phyloP scores from a whole-genome alignment of 2,797 vertebrate species.

The Yasuhikotakia modesta region DNA sequence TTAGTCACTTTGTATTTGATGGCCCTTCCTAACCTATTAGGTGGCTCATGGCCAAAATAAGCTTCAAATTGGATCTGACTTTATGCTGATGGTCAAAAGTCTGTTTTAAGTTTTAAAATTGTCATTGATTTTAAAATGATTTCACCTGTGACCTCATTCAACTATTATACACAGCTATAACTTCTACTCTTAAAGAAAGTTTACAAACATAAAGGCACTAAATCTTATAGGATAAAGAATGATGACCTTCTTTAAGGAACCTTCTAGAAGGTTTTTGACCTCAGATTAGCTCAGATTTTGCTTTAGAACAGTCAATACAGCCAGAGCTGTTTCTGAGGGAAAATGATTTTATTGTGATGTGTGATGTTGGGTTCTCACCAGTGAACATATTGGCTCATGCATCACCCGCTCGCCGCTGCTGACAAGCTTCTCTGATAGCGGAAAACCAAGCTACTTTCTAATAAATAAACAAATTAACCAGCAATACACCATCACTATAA shows the following conservation, averaged over 20 bases:
- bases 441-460: slow-evolving; percentile 75
- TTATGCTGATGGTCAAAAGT: no score
- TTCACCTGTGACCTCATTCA: not conserved
- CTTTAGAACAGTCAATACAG: slow-evolving; percentile 75
- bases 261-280: slow-evolving; percentile 79
- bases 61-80: no score
- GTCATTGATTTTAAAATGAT: not conserved
- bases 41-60: no score
- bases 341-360: slow-evolving; percentile 85
- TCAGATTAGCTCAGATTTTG: slow-evolving; percentile 80
- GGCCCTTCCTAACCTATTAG: no score
- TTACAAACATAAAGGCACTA: slow-evolving; percentile 69
- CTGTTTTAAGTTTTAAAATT: no score
- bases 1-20: no score
- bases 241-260: slow-evolving; percentile 74
- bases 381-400: slow-evolving; percentile 83
- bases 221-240: slow-evolving; percentile 73
- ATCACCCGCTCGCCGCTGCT: slow-evolving; percentile 79
- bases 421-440: slow-evolving; percentile 80
- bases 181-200: slow-evolving; percentile 78
- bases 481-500: slow-evolving; percentile 60
- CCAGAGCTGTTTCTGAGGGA: slow-evolving; percentile 74
- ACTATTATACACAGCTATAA: slow-evolving; percentile 71
- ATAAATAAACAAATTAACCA: slow-evolving; percentile 79
- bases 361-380: slow-evolving; percentile 75